A percentile compares a stretch with the other conserved stretches of the same genome.
These are phyloP conservation scores for Meghimatium bilineatum DNA, from an alignment of 2,888 invertebrate genomes.

Conservation along the genomic window DNA sequence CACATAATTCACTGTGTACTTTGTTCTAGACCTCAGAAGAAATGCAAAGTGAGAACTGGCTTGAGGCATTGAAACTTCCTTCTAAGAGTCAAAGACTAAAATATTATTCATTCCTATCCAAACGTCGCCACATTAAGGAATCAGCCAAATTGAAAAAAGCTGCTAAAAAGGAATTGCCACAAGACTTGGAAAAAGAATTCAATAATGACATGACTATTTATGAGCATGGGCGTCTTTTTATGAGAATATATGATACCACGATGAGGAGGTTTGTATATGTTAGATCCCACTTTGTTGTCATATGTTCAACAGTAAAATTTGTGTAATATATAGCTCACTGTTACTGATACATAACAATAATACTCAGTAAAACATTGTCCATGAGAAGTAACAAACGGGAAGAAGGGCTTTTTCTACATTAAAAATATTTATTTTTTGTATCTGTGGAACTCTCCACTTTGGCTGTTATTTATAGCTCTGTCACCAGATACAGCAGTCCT, in stretches of 20 bases:
- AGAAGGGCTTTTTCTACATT: too few species aligned
- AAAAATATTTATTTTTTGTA: too few species aligned
- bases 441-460: too few species aligned
- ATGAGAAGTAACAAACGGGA: too few species aligned
- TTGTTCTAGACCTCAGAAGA: constrained; percentile 51
- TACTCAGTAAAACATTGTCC: too few species aligned
- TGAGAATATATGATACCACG: constrained; percentile 49
- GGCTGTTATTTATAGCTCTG: too few species aligned
- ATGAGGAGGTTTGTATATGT: constrained; percentile 55
- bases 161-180: not conserved
- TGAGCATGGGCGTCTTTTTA: constrained; percentile 38
- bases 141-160: constrained; percentile 16
- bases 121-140: not conserved
- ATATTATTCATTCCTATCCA: constrained; percentile 40
- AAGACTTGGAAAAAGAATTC: not conserved
- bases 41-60: constrained; percentile 57
- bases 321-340: too few species aligned
- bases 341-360: too few species aligned
- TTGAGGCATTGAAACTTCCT: constrained; percentile 41
- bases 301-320: too few species aligned
- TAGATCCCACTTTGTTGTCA: too few species aligned
- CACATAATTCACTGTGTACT: not conserved
- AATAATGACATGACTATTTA: not conserved
- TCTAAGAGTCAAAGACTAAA: constrained; percentile 39
- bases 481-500: too few species aligned